A percentile compares a stretch with the other conserved stretches of the same genome.
These are phyloP conservation scores for Dicrostonyx torquatus DNA, from an alignment of 2,797 vertebrate genomes.

Conservation along the genomic window DNA sequence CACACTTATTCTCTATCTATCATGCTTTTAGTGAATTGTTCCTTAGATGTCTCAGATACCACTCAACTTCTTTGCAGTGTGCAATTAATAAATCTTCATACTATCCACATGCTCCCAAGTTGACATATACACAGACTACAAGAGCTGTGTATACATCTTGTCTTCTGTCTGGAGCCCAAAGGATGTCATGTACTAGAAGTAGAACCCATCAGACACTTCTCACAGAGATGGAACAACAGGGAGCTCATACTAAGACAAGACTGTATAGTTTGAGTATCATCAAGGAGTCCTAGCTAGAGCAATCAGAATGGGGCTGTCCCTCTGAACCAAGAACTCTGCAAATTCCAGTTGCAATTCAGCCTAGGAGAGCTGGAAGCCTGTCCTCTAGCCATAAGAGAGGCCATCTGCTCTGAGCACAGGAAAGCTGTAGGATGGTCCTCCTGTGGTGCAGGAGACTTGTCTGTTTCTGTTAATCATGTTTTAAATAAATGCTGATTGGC, in stretches of 20 bases:
- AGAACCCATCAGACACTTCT: not conserved
- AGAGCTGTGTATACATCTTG: not conserved
- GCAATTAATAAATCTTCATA: not conserved
- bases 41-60: not conserved
- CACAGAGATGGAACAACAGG: not conserved
- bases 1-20: not conserved
- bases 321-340: not conserved
- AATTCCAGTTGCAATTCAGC: not conserved
- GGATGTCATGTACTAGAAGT: not conserved
- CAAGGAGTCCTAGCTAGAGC: not conserved
- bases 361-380: not conserved
- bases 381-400: not conserved
- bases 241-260: no score
- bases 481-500: no score
- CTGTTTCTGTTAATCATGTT: no score
- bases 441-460: no score
- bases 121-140: not conserved
- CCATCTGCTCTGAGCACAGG: not conserved
- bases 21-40: not conserved
- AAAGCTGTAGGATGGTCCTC: not conserved
- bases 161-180: not conserved
- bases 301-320: rapidly evolving
- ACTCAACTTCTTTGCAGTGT: not conserved
- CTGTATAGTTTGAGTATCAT: not conserved
- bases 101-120: not conserved